Evolutionary conservation across 2,113 vertebrate species (phyloP).

Genomic region (Toxostoma redivivum): DNA sequence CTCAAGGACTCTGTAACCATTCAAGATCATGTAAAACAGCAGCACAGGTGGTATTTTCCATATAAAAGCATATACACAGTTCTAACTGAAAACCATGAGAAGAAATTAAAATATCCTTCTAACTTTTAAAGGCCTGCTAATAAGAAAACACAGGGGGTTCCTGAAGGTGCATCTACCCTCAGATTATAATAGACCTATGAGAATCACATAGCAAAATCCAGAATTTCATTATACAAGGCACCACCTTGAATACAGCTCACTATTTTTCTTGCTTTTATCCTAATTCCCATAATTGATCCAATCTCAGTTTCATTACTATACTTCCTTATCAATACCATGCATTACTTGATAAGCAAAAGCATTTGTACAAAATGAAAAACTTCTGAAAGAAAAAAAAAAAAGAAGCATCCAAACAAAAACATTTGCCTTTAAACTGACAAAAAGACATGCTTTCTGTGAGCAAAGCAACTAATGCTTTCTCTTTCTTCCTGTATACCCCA

Average conservation of each 20-base stretch:
- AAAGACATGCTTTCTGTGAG: background rate
- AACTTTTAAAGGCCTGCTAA: background rate
- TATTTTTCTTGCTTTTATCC: background rate
- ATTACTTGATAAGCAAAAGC: background rate
- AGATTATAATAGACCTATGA: background rate
- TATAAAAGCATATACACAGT: background rate
- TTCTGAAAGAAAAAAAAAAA: background rate
- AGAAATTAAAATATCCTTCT: background rate
- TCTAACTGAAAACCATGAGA: background rate
- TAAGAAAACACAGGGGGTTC: background rate
- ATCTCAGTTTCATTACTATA: background rate
- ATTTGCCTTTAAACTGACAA: background rate
- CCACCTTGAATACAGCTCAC: background rate
- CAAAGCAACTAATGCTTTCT: background rate
- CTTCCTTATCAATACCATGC: background rate
- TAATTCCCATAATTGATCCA: background rate
- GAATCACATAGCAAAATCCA: background rate
- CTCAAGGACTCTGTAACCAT: background rate
- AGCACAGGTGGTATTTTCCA: background rate
- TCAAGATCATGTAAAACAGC: background rate
- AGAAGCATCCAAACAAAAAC: background rate
- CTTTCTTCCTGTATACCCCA: background rate
- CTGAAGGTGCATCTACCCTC: background rate
- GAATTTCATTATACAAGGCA: background rate
- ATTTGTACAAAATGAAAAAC: background rate